Base-by-base conservation (phyloP, 2,888 invertebrate genomes). In the Netelia virgata region DNA sequence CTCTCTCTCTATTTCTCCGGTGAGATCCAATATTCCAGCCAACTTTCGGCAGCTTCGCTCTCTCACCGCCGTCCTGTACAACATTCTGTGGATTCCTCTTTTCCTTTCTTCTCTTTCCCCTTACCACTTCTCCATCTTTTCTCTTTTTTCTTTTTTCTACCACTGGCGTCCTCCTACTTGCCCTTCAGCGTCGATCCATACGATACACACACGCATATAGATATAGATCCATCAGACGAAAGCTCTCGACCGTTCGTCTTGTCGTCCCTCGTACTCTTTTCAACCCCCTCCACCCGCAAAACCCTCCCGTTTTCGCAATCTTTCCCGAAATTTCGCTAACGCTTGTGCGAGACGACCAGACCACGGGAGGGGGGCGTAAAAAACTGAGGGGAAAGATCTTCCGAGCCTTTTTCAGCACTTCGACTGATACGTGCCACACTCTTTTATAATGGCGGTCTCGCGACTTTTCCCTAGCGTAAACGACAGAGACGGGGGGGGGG, bases 21-120 rank as follows among this genome's bases (percentile, higher is more conserved):
- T 50, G 55, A 57, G 77, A 84, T 84, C 81, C 81, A 84, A 84
- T 84, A 84, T 81, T 81, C 83, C 66, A 55, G 77, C 73, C 82
- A 84, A 84, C 80, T 84, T 84, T 77, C 28, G 80, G 64, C 68
- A 57, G 57, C 36, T 63, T 68, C 66, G 64, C 55, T 75, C 75
- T 50, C n/a, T 16, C 18, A 16, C 66, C 28, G 41, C 77, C 64
- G 66, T n/a, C 28, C 63, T 64, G 47, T 63, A 55, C 63, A 47
- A 64, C n/a, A 75, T 82, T 82, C 75, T 70, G 18, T 20, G 69
- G 75, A 75, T 69, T 75, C 61, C 50, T 61, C 14, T 11, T 36
- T 16, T 36, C 36, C 53, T 53, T 53, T 50, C n/a, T n/a, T 59
- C 50, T 61, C 41, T 66, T 18, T 18, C 36, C 16, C 47, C 47